phyloP scores from a whole-genome alignment of 2,797 vertebrate species.

The Anguilla marmorata region DNA sequence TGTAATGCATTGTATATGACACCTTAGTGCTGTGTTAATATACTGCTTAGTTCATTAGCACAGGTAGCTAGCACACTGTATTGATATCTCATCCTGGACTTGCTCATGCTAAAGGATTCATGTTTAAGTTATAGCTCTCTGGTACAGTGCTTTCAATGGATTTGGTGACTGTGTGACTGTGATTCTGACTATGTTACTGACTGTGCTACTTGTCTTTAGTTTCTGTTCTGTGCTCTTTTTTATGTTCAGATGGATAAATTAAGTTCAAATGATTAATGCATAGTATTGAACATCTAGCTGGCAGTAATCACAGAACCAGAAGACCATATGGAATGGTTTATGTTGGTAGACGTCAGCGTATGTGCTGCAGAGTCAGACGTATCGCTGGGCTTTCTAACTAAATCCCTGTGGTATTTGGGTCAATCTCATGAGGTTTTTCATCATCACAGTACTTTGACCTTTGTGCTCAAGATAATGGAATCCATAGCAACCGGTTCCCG shows the following conservation, averaged over 20 bases:
- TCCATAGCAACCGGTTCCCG: not conserved
- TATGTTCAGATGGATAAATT: constrained; percentile 1
- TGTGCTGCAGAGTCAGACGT: not conserved
- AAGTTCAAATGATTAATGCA: too few species aligned
- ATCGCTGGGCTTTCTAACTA: constrained; percentile 10
- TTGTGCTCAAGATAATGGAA: not conserved
- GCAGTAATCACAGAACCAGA: not conserved
- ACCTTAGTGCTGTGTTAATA: not conserved
- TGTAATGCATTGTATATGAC: not conserved
- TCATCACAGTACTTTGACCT: not conserved
- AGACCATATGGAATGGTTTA: not conserved
- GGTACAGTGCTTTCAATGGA: not conserved
- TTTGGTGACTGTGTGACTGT: not conserved
- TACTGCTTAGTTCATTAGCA: not conserved
- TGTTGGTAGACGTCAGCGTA: not conserved
- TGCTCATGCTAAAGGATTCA: not conserved
- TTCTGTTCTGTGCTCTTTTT: not conserved
- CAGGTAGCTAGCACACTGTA: not conserved
- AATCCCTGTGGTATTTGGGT: constrained; percentile 28
- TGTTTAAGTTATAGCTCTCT: not conserved
- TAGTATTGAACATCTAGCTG: not conserved
- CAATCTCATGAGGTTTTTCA: constrained; percentile 3
- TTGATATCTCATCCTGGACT: not conserved
- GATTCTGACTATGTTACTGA: not conserved
- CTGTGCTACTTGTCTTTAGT: not conserved